phyloP scores from a whole-genome alignment of 2,888 invertebrate genomes.

The Iselma pallidipennis region DNA sequence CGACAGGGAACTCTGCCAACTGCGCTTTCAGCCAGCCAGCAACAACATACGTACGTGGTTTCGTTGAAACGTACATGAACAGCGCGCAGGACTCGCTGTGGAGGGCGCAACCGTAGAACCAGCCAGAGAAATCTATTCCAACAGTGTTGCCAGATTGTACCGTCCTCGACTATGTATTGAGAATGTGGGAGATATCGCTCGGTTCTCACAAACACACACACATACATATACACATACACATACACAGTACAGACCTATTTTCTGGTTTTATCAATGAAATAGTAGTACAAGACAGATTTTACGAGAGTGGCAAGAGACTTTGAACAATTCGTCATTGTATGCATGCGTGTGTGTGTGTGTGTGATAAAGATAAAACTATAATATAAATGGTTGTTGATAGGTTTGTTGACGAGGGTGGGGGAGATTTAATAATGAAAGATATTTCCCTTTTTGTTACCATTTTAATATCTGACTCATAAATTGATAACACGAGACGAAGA shows the following conservation, averaged over 20 bases:
- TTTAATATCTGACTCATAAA: no score
- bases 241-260: conserved; percentile 2
- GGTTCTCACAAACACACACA: no score
- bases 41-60: neutral
- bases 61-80: no score
- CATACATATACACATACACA: no score
- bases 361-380: neutral
- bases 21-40: neutral
- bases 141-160: neutral
- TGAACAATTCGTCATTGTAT: neutral
- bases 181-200: neutral
- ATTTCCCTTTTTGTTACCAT: no score
- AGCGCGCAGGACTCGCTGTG: neutral
- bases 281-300: neutral
- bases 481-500: no score
- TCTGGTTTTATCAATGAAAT: conserved; percentile 2
- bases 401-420: no score
- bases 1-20: neutral
- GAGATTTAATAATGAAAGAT: no score
- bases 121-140: neutral
- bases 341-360: neutral
- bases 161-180: neutral
- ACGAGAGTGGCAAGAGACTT: neutral
- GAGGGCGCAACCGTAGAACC: neutral
- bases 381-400: no score